Evolutionary conservation across 2,113 vertebrate species (phyloP).

Genomic region (Elephantulus edwardii): DNA sequence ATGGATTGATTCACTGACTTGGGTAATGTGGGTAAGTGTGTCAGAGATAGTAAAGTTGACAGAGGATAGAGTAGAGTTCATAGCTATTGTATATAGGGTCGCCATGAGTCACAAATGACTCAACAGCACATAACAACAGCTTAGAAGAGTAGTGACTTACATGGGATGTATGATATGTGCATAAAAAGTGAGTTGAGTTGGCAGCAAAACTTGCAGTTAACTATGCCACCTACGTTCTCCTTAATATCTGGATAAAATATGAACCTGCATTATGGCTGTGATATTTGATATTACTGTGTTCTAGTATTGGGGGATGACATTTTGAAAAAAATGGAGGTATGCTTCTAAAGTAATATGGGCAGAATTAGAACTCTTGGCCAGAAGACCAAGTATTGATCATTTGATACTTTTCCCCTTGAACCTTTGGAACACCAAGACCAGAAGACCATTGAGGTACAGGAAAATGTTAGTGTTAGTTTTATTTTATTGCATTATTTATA

Average conservation of each 20-base stretch:
- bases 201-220: too few relatives aligned
- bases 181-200: too few relatives aligned
- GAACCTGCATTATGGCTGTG: not conserved
- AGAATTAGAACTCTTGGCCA: not conserved
- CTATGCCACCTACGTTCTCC: too few relatives aligned
- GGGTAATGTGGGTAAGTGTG: too few relatives aligned
- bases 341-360: not conserved
- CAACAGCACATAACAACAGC: too few relatives aligned
- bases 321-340: not conserved
- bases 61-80: too few relatives aligned
- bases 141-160: not conserved
- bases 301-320: not conserved
- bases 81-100: too few relatives aligned
- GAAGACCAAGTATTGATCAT: not conserved
- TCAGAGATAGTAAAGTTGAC: too few relatives aligned
- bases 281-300: not conserved
- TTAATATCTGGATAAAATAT: slow-evolving; percentile 14
- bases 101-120: too few relatives aligned
- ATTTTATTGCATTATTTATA: slow-evolving; percentile 13
- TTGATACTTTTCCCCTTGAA: not conserved
- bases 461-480: not conserved
- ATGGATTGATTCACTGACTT: too few relatives aligned
- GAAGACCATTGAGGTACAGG: not conserved
- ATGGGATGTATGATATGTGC: not conserved
- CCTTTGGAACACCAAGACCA: not conserved